Evolutionary conservation across 2,888 invertebrate genomes (phyloP).

Genomic region (Epistrophe grossulariae): DNA sequence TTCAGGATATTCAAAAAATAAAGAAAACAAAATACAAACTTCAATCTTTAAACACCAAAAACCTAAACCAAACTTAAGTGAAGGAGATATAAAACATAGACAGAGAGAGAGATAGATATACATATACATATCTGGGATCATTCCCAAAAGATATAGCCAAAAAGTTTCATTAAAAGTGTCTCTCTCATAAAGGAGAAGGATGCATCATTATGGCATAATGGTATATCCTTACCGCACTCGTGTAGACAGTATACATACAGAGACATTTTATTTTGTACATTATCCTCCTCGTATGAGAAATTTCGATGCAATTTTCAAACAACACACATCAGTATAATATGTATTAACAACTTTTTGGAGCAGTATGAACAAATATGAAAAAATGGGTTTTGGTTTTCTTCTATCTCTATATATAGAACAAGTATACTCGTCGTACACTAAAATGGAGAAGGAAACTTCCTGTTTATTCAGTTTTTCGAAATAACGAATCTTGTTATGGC

Average conservation of each 20-base stretch:
- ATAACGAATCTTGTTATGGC: slow-evolving; percentile 46
- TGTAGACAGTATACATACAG: background rate
- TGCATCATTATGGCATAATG: slow-evolving; percentile 26
- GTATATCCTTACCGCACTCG: slow-evolving; percentile 14
- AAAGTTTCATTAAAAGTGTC: slow-evolving; percentile 37
- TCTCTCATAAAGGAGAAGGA: slow-evolving; percentile 15
- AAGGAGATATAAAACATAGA: slow-evolving; percentile 30
- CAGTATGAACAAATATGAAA: slow-evolving; percentile 14
- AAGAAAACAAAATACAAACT: background rate
- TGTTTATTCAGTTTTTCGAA: slow-evolving; percentile 32
- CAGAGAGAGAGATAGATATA: background rate
- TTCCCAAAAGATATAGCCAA: slow-evolving; percentile 8
- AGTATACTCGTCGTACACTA: background rate
- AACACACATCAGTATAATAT: background rate
- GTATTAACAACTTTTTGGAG: slow-evolving; percentile 21
- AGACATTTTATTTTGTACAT: slow-evolving; percentile 17
- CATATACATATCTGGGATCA: background rate
- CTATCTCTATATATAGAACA: background rate
- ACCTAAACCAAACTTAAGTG: slow-evolving; percentile 10
- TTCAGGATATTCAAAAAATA: background rate
- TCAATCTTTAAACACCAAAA: slow-evolving; percentile 16
- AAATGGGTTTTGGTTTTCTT: background rate
- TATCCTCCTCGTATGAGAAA: slow-evolving; percentile 6
- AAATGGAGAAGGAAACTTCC: slow-evolving; percentile 18
- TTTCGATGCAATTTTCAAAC: slow-evolving; percentile 14